Evolutionary conservation across 2,797 vertebrate species (phyloP), one percentile per base, ranked within the genome.

Genomic region (Leuciscus waleckii): DNA sequence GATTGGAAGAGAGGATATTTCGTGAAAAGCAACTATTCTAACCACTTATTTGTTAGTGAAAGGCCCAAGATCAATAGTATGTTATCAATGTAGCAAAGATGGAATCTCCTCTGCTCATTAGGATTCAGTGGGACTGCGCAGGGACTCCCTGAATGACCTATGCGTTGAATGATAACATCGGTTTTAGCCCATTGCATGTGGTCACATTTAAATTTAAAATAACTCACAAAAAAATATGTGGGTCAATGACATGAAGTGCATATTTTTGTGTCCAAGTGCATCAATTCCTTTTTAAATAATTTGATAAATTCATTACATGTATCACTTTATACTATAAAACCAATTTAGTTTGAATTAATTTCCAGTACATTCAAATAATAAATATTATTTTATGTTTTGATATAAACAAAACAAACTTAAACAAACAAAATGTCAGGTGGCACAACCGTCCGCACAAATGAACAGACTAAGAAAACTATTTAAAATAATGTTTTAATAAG

Each of bases 21-120:
- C 85, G 87, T 61, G 77, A 90, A 89, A 85, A 61, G 90, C 82
- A 39, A 54, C 83, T 82, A 81, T 73, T 89, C 23, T 63, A 63
- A 54, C n/a, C 54, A 83, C 76, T 85, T 51, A 67, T 32, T 77
- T 23, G 58, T 58, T 81, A 85, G 58, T 65, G 58, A 75, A 79
- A 81, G 58, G 29, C 49, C 54, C 19, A 56, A 78, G 43, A 86
- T 76, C 8, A 49, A 63, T 58, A 17, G 76, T 16, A 81, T n/a
- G 46, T 49, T 82, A 85, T 75, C 63, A 77, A 70, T 54, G 54
- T 78, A 23, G 49, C 23, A 23, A 51, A 23, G 2, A 26, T 78
- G 37, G 56, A 43, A 63, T 78, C 54, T 78, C 76, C 37, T 49
- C 61, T 9, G 41, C 61, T 79, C 39, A 49, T 43, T 79, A 26